Conservation (phyloP, 2,888 invertebrate species). For the Cerastoderma edule region DNA sequence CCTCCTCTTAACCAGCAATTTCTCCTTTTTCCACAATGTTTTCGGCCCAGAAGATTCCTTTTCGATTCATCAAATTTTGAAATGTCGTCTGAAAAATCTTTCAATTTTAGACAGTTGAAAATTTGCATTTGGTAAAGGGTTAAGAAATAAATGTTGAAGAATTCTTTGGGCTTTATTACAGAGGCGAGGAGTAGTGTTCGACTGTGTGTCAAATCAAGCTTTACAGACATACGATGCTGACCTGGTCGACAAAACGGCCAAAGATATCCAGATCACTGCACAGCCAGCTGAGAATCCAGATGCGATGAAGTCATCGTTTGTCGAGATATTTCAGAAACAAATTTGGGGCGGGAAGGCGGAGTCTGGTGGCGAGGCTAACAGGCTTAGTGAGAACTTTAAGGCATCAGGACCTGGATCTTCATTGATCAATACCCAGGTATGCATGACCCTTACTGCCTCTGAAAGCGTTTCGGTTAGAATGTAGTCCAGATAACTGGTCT, state of each 20-base stretch:
- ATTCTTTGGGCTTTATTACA: slow-evolving; percentile 7
- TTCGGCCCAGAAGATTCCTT: not conserved
- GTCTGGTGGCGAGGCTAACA: not conserved
- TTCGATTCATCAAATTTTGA: not conserved
- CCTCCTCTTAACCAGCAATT: not conserved
- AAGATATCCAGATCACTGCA: not conserved
- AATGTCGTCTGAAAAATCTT: not conserved
- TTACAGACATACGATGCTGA: slow-evolving; percentile 20
- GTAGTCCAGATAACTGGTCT: too few species aligned
- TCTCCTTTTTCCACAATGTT: slow-evolving; percentile 11
- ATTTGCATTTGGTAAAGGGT: not conserved
- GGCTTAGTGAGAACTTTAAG: slow-evolving; percentile 17
- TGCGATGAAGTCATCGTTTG: slow-evolving; percentile 12
- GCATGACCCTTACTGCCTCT: too few species aligned
- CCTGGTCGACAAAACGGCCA: not conserved
- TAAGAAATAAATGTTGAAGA: not conserved
- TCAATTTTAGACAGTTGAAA: not conserved
- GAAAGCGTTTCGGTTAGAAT: too few species aligned
- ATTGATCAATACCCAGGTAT: slow-evolving; percentile 22
- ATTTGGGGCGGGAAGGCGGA: slow-evolving; percentile 21
- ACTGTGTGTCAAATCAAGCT: slow-evolving; percentile 13
- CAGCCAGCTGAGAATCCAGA: not conserved
- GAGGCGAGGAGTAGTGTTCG: slow-evolving; percentile 20
- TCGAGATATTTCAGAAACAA: slow-evolving; percentile 19
- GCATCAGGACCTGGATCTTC: slow-evolving; percentile 32